Percentiles rank a stretch among this genome's conserved stretches.
Conservation (phyloP, 2,888 invertebrate genomes). For the Drosophila affinis region DNA sequence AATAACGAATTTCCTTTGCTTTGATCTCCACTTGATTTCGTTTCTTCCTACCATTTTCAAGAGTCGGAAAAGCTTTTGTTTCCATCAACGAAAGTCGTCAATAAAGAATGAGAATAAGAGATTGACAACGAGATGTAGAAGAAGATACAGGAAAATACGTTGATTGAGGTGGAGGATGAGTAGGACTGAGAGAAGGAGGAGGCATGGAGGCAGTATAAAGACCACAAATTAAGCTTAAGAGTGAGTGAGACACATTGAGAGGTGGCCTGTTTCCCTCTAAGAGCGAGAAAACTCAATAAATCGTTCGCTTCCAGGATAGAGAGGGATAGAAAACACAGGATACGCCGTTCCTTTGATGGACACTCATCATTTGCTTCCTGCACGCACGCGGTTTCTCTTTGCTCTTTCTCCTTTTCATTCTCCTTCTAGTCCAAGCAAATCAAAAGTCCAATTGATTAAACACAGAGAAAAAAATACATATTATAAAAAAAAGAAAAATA, state of each 20-base stretch:
- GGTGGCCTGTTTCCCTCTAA: too few relatives aligned
- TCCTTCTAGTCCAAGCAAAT: constrained; percentile 16
- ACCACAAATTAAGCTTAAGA: constrained; percentile 13
- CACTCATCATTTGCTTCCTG: constrained; percentile 67
- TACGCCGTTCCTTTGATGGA: background rate
- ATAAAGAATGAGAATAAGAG: background rate
- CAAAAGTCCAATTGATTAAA: constrained; percentile 68
- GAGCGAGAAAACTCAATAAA: too few relatives aligned
- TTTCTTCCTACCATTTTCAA: background rate
- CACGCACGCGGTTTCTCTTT: constrained; percentile 19
- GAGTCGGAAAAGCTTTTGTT: constrained; percentile 2
- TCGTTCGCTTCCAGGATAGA: too few relatives aligned
- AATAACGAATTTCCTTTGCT: constrained; percentile 31
- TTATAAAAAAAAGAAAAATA: background rate
- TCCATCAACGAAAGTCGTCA: background rate
- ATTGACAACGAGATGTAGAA: background rate
- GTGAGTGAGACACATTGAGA: background rate
- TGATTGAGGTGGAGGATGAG: background rate
- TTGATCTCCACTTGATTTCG: constrained; percentile 32
- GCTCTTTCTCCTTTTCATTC: constrained; percentile 10
- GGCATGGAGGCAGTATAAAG: constrained; percentile 6
- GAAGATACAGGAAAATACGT: background rate
- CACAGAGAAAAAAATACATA: constrained; percentile 25
- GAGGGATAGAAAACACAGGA: too few relatives aligned
- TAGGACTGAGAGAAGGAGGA: background rate